These are phyloP conservation scores for Pheosia tremula DNA, from an alignment of 2,888 invertebrate species.

Conservation along the genomic window DNA sequence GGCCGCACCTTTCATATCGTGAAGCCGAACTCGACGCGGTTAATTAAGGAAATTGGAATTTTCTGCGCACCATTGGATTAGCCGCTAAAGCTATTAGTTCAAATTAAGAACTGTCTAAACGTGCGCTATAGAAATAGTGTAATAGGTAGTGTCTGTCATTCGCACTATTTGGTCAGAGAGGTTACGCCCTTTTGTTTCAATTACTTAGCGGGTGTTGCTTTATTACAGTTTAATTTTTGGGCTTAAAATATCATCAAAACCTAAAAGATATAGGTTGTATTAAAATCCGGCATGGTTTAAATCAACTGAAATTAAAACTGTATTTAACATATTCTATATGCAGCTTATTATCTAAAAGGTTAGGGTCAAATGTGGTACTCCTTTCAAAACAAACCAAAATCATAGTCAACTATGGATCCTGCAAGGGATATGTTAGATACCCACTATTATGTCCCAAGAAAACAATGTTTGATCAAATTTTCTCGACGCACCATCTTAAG, in stretches of 20 bases:
- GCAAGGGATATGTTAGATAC: not conserved
- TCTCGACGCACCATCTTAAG: conserved; percentile 41
- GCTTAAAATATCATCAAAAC: no score
- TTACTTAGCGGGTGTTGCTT: conserved; percentile 36
- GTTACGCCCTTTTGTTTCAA: conserved; percentile 42
- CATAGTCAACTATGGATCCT: not conserved
- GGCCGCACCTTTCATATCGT: conserved; percentile 76
- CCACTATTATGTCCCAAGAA: conserved; percentile 8
- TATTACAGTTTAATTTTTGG: conserved; percentile 7
- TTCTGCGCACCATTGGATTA: conserved; percentile 78
- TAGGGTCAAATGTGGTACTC: no score
- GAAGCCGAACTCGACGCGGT: conserved; percentile 70
- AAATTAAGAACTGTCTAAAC: conserved; percentile 78
- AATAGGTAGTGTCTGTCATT: conserved; percentile 54
- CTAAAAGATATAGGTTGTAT: no score
- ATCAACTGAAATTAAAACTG: no score
- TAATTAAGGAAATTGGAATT: conserved; percentile 84
- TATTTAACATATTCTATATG: not conserved
- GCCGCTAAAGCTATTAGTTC: conserved; percentile 80
- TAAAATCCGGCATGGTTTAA: no score
- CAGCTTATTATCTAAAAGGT: not conserved
- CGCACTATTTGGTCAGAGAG: conserved; percentile 39
- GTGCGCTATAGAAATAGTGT: conserved; percentile 48
- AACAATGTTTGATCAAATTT: conserved; percentile 29
- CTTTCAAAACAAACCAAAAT: not conserved